phyloP scores from a whole-genome alignment of 2,113 vertebrate species.

The Cairina moschata region DNA sequence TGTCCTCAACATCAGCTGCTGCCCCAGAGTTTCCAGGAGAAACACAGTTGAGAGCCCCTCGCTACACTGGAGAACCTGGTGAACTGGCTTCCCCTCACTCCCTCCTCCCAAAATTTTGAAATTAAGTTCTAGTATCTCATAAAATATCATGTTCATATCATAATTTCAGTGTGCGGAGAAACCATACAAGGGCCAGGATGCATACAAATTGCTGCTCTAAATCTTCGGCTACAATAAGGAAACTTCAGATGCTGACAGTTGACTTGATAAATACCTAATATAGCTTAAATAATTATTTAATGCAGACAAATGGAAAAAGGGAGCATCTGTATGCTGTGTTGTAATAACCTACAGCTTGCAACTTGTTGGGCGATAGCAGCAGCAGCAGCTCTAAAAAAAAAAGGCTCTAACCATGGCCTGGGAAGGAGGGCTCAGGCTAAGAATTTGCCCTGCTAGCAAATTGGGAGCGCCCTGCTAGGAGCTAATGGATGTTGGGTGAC shows the following conservation, averaged over 20 bases:
- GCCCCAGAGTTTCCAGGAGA: background rate
- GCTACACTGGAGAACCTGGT: background rate
- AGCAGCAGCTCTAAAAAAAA: background rate
- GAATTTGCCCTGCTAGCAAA: background rate
- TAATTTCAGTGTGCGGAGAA: conserved; percentile 67
- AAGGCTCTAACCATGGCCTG: background rate
- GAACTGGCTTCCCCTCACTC: background rate
- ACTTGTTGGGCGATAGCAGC: background rate
- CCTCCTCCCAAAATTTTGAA: background rate
- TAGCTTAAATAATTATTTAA: conserved; percentile 77
- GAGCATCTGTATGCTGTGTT: background rate
- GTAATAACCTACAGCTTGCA: conserved; percentile 26
- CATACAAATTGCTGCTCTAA: conserved; percentile 65
- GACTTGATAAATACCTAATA: conserved; percentile 75
- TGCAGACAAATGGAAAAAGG: conserved; percentile 60
- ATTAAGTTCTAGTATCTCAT: conserved; percentile 53
- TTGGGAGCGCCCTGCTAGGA: background rate
- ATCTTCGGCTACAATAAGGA: conserved; percentile 69
- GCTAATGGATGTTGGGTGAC: background rate
- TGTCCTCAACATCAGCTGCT: background rate
- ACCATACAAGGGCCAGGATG: background rate
- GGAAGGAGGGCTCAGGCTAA: background rate
- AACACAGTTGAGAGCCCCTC: background rate
- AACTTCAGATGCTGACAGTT: conserved; percentile 65
- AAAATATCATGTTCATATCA: conserved; percentile 56